Evolutionary conservation across 2,113 vertebrate genomes (phyloP).

Genomic region (Herpetotheres cachinnans): DNA sequence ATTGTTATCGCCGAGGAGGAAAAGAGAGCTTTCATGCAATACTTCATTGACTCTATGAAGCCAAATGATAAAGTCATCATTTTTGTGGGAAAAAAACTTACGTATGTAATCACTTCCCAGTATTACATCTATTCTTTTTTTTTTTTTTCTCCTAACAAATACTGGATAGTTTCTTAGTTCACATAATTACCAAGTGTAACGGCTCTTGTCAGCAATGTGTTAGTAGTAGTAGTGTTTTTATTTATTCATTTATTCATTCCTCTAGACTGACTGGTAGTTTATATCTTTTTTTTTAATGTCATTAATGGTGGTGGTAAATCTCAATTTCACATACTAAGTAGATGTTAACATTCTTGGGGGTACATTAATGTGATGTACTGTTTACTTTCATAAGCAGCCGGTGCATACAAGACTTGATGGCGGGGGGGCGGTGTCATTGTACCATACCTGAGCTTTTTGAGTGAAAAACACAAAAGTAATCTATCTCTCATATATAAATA

Average conservation of each 20-base stretch:
- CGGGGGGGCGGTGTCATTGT: not conserved
- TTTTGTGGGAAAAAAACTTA: constrained; percentile 91
- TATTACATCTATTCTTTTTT: not conserved
- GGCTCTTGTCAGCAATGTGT: not conserved
- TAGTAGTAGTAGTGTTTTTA: not conserved
- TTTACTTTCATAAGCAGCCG: accelerated
- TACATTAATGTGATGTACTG: not conserved
- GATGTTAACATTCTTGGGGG: not conserved
- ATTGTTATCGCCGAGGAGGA: constrained; percentile 87
- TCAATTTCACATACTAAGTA: not conserved
- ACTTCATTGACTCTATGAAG: constrained; percentile 85
- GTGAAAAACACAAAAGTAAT: not conserved
- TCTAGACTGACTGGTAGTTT: not conserved
- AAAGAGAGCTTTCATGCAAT: constrained; percentile 82
- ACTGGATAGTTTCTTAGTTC: not conserved
- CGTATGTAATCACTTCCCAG: constrained; percentile 74
- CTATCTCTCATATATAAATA: not conserved
- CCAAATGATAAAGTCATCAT: constrained; percentile 89
- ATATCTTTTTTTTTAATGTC: not conserved
- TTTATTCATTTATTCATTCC: not conserved
- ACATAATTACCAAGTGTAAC: not conserved
- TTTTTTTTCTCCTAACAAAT: not conserved
- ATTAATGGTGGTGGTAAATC: not conserved
- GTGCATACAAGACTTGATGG: not conserved
- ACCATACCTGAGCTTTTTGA: not conserved